These are phyloP conservation scores for Trematomus loennbergii DNA, from an alignment of 2,113 vertebrate species.

Conservation along the genomic window DNA sequence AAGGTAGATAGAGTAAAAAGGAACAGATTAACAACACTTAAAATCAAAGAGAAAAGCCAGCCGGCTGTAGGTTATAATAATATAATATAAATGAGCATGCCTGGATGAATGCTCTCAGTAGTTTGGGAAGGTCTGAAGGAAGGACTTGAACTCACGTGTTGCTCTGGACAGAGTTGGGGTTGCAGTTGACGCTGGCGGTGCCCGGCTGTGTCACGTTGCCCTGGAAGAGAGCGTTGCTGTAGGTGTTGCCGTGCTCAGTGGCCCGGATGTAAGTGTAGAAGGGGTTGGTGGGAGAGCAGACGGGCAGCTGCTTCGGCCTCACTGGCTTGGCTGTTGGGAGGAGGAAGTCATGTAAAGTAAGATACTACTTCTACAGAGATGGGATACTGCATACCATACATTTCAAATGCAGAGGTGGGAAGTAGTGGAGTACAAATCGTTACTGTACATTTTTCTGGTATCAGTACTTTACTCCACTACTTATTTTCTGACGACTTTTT, in stretches of 20 bases:
- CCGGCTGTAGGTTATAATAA: background rate
- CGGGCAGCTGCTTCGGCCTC: constrained; percentile 88
- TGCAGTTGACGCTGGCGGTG: constrained; percentile 53
- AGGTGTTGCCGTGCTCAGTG: constrained; percentile 86
- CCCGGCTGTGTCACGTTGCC: constrained; percentile 63
- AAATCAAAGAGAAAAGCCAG: background rate
- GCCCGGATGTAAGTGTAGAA: constrained; percentile 81
- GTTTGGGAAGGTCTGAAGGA: background rate
- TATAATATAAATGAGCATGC: background rate
- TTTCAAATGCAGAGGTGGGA: too few relatives aligned
- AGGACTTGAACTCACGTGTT: constrained; percentile 76
- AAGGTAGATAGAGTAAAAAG: constrained; percentile 1
- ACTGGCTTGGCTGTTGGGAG: constrained; percentile 87
- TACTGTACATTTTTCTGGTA: too few relatives aligned
- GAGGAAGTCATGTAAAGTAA: background rate
- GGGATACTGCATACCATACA: background rate
- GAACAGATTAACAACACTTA: background rate
- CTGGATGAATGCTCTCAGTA: background rate
- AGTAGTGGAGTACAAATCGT: too few relatives aligned
- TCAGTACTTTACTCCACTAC: too few relatives aligned
- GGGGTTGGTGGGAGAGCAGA: constrained; percentile 88
- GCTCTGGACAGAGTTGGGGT: constrained; percentile 81
- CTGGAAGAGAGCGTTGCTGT: constrained; percentile 91
- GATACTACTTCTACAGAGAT: background rate
- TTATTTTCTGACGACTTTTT: too few relatives aligned